phyloP scores from a whole-genome alignment of 1,140 invertebrate species.

The Dreissena rostriformis region DNA sequence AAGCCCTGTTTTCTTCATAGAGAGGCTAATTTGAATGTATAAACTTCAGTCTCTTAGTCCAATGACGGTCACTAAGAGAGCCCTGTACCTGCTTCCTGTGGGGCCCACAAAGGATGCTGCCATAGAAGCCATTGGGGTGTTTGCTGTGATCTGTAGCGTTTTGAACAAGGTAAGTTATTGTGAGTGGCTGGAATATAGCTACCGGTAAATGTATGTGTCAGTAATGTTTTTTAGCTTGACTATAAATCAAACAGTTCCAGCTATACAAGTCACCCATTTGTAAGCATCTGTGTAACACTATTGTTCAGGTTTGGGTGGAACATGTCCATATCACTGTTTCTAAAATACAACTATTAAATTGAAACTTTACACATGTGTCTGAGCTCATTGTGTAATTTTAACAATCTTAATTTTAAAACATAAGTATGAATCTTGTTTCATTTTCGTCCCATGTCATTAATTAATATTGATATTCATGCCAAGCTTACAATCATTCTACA shows the following conservation, averaged over 20 bases:
- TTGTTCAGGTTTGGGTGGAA: background rate
- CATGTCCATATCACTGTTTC: background rate
- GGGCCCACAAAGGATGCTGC: background rate
- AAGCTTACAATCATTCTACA: too few species aligned
- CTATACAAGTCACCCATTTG: background rate
- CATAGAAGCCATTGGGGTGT: conserved; percentile 1
- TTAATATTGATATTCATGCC: too few species aligned
- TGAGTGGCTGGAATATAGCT: too few species aligned
- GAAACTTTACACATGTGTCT: background rate
- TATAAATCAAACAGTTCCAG: background rate
- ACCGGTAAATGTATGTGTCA: background rate
- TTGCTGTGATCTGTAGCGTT: conserved; percentile 31
- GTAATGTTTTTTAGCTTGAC: background rate
- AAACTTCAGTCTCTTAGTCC: conserved; percentile 11
- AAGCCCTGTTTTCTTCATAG: too few species aligned
- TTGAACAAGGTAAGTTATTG: conserved; percentile 27
- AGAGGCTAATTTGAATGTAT: conserved; percentile 6
- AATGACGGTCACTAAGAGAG: conserved; percentile 38
- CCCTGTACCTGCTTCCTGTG: conserved; percentile 23
- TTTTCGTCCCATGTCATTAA: too few species aligned
- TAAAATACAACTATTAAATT: background rate
- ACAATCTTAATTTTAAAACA: too few species aligned
- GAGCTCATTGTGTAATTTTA: too few species aligned
- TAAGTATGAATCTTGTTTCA: too few species aligned
- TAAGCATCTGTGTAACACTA: background rate